A percentile compares a stretch with the other conserved stretches of the same genome.
These are phyloP conservation scores for Argentina silus DNA, from an alignment of 2,797 vertebrate genomes.

Conservation along the genomic window DNA sequence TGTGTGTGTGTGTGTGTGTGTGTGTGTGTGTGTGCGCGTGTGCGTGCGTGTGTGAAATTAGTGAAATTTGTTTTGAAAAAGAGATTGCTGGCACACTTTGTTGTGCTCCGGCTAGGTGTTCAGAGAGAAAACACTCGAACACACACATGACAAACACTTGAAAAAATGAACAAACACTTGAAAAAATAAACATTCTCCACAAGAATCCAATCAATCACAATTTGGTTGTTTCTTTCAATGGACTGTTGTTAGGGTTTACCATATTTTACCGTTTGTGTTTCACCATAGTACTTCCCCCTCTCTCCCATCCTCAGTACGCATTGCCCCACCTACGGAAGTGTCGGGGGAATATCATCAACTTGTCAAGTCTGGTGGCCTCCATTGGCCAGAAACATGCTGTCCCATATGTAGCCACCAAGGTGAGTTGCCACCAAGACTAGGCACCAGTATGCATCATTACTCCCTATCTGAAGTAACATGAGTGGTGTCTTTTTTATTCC, in stretches of 20 bases:
- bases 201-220: too few relatives aligned
- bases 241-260: too few relatives aligned
- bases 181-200: too few relatives aligned
- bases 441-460: not conserved
- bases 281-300: slow-evolving; percentile 2
- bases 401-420: slow-evolving; percentile 86
- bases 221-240: too few relatives aligned
- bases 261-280: not conserved
- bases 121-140: not conserved
- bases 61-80: too few relatives aligned
- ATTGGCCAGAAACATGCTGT: slow-evolving; percentile 80
- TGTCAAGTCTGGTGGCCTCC: slow-evolving; percentile 80
- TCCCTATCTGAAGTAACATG: not conserved
- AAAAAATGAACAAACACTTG: not conserved
- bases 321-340: slow-evolving; percentile 77
- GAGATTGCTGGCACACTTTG: too few relatives aligned
- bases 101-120: too few relatives aligned
- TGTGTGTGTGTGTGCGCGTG: not conserved
- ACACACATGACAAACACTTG: too few relatives aligned
- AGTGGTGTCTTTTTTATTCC: slow-evolving; percentile 42
- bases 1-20: not conserved
- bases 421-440: slow-evolving; percentile 43
- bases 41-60: not conserved
- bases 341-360: slow-evolving; percentile 82
- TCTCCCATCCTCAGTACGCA: slow-evolving; percentile 65